A percentile compares a stretch with the other conserved stretches of the same genome.
Conservation (phyloP, 2,888 invertebrate genomes). For the Dermolepida albohirtum region DNA sequence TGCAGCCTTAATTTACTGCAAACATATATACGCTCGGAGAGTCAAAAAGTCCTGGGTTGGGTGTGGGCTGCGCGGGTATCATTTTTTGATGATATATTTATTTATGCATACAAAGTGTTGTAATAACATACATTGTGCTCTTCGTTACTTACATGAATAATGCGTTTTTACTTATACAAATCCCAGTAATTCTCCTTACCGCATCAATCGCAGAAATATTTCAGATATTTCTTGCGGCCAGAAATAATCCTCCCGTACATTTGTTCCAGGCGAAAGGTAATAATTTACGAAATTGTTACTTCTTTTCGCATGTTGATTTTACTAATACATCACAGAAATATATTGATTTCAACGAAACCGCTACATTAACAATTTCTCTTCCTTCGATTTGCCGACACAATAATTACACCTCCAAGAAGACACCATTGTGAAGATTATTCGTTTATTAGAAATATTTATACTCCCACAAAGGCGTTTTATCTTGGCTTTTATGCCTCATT, state of each 20-base stretch:
- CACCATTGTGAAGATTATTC: no score
- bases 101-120: conserved; percentile 38
- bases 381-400: no score
- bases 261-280: conserved; percentile 9
- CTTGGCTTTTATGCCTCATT: no score
- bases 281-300: conserved; percentile 7
- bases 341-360: conserved; percentile 4
- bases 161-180: conserved; percentile 2
- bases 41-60: no score
- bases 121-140: conserved; percentile 36
- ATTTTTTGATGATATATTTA: conserved; percentile 42
- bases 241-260: background rate
- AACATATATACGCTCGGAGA: no score
- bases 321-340: conserved; percentile 15
- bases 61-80: conserved; percentile 20
- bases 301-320: conserved; percentile 5
- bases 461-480: no score
- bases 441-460: no score
- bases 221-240: no score
- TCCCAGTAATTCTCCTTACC: background rate
- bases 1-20: no score
- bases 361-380: no score
- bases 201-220: no score
- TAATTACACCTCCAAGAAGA: no score
- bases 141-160: conserved; percentile 19